Percentiles rank a stretch among this genome's conserved stretches.
Conservation (phyloP, 2,888 invertebrate genomes). For the Cartodere bifasciata region DNA sequence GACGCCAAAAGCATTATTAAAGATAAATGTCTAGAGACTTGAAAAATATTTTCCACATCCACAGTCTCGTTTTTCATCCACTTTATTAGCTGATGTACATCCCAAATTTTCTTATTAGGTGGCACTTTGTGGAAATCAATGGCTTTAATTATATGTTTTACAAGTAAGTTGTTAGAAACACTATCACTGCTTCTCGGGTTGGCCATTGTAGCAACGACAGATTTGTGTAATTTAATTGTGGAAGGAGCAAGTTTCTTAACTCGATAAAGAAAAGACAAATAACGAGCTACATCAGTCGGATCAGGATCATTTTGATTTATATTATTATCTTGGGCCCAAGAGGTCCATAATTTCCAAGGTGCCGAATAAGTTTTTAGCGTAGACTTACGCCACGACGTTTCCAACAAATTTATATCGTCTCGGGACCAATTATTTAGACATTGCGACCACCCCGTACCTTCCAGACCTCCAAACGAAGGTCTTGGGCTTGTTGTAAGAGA, state of each 20-base stretch:
- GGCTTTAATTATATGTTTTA: constrained; percentile 1
- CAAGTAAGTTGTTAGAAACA: not conserved
- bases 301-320: not conserved
- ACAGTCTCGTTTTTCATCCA: not conserved
- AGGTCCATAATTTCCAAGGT: too few relatives aligned
- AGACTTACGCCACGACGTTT: too few relatives aligned
- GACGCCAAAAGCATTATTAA: constrained; percentile 3
- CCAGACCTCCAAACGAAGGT: constrained; percentile 10
- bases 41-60: constrained; percentile 1
- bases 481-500: constrained; percentile 7
- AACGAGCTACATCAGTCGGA: not conserved
- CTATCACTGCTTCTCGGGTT: not conserved
- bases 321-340: not conserved
- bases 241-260: too few relatives aligned
- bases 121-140: not conserved
- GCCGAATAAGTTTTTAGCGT: too few relatives aligned
- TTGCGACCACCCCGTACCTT: too few relatives aligned
- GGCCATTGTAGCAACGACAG: not conserved
- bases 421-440: too few relatives aligned
- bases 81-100: not conserved
- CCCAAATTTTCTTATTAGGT: not conserved
- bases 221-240: constrained; percentile 3
- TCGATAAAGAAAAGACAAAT: not conserved
- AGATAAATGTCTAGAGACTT: too few relatives aligned
- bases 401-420: not conserved